A percentile compares a stretch with the other conserved stretches of the same genome.
Evolutionary conservation across 2,797 vertebrate genomes (phyloP).

Genomic region (Pipistrellus pygmaeus): DNA sequence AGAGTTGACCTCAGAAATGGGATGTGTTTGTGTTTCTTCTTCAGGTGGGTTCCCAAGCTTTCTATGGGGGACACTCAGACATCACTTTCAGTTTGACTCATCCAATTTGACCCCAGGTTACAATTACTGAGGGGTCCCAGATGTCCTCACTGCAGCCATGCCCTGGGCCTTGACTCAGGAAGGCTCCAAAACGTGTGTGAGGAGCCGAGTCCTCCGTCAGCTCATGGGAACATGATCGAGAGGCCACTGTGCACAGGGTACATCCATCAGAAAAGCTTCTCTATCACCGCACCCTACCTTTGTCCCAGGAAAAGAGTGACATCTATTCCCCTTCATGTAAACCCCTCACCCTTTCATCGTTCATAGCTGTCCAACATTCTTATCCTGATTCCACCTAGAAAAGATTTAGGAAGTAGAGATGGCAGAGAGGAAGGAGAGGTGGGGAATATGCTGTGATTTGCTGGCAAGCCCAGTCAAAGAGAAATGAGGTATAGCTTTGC

Average conservation of each 20-base stretch:
- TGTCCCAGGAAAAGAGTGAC: background rate
- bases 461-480: background rate
- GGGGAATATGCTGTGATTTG: background rate
- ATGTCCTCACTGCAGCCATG: background rate
- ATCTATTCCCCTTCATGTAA: background rate
- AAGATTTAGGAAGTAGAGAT: background rate
- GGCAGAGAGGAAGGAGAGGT: background rate
- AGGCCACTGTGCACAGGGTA: background rate
- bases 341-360: background rate
- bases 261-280: background rate
- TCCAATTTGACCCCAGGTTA: background rate
- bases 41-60: background rate
- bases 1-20: background rate
- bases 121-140: background rate
- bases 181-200: background rate
- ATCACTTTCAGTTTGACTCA: background rate
- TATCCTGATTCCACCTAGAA: background rate
- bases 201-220: background rate
- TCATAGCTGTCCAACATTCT: background rate
- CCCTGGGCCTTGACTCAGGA: background rate
- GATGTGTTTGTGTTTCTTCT: background rate
- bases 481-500: background rate
- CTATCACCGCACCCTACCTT: background rate
- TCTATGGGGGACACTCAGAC: background rate
- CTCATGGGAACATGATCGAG: background rate